Conservation (phyloP, 2,888 invertebrate species). For the Dasysyrphus albostriatus region DNA sequence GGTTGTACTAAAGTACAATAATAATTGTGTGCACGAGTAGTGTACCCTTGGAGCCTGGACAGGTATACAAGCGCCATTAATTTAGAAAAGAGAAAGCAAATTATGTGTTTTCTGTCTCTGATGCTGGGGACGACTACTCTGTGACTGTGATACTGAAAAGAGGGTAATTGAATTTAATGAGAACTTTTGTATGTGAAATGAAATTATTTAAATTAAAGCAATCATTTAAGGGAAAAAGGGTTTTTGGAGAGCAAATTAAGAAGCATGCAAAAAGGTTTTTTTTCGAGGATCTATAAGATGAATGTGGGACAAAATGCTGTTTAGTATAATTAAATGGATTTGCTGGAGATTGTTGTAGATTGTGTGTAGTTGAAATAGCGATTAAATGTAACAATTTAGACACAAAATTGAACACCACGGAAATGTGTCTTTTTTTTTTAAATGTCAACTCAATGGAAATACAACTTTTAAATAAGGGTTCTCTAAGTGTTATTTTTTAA, state of each 20-base stretch:
- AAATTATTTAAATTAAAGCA: conserved; percentile 60
- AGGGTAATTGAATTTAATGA: conserved; percentile 67
- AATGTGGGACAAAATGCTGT: conserved; percentile 9
- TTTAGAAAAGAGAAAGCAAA: conserved; percentile 43
- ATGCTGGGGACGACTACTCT: background rate
- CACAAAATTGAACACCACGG: background rate
- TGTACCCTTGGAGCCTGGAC: conserved; percentile 23
- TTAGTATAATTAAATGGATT: conserved; percentile 23
- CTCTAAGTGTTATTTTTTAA: no score
- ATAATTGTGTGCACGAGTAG: conserved; percentile 37
- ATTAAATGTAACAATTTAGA: background rate
- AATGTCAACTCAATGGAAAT: no score
- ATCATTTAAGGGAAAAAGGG: conserved; percentile 20
- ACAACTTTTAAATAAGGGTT: no score
- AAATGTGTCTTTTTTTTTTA: background rate
- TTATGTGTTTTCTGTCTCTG: conserved; percentile 11
- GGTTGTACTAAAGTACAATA: conserved; percentile 21
- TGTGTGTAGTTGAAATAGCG: background rate
- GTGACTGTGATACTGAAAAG: conserved; percentile 15
- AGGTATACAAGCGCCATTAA: conserved; percentile 56
- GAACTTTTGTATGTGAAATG: conserved; percentile 46
- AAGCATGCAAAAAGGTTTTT: conserved; percentile 4
- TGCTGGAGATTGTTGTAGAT: background rate
- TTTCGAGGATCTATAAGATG: background rate
- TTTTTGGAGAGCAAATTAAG: conserved; percentile 11